A percentile compares a stretch with the other conserved stretches of the same genome.
These are phyloP conservation scores for Thera britannica DNA, from an alignment of 2,888 invertebrate genomes.

Conservation along the genomic window DNA sequence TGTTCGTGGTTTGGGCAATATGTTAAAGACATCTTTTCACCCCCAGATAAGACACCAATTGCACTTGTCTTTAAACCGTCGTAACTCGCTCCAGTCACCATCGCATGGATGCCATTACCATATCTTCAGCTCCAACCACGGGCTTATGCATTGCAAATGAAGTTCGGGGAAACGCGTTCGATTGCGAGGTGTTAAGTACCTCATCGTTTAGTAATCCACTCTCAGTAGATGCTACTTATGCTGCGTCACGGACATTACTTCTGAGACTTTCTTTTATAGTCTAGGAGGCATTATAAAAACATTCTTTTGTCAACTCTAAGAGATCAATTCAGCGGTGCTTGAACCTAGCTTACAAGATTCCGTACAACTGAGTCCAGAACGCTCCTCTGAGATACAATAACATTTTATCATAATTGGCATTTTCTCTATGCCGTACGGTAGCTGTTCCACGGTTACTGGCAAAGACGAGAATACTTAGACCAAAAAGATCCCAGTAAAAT, in stretches of 20 bases:
- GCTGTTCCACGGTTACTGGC: no score
- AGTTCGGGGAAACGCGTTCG: conserved; percentile 22
- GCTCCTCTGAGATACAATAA: no score
- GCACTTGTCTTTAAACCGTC: not conserved
- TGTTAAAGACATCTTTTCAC: no score
- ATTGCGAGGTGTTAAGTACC: conserved; percentile 20
- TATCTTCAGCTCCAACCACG: conserved; percentile 13
- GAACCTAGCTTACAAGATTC: no score
- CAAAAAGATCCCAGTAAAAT: no score
- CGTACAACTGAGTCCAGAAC: no score
- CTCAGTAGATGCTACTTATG: conserved; percentile 24
- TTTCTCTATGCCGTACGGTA: no score
- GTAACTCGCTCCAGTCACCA: not conserved
- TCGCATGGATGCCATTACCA: conserved; percentile 24
- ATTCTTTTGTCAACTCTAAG: not conserved
- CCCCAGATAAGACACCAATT: not conserved
- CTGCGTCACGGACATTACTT: conserved; percentile 18
- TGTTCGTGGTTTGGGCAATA: no score
- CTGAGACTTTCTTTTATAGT: not conserved
- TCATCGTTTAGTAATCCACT: conserved; percentile 29
- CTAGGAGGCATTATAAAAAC: not conserved
- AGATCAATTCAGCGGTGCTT: no score
- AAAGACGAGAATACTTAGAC: no score
- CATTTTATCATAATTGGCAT: no score
- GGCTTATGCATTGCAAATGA: conserved; percentile 34